Base-by-base conservation (phyloP, 2,797 vertebrate genomes). In the Neosalanx taihuensis region DNA sequence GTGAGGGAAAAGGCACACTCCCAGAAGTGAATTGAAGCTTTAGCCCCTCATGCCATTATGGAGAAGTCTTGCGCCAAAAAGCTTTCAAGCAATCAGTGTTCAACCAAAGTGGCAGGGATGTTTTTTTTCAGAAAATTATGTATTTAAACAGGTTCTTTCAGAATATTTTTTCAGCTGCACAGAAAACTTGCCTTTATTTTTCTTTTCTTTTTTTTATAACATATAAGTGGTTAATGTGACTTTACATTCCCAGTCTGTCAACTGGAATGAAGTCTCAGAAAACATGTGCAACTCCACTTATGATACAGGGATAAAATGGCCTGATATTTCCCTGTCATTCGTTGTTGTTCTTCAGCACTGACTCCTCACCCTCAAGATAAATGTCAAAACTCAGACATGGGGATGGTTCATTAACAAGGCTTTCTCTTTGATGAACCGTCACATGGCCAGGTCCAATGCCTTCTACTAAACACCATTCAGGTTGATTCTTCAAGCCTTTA, bases 231-330 rank as follows among this genome's bases (percentile, higher is more conserved):
- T 65, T 73, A 65, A 75, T 70, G 78, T 56, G 72, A 78, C 20
- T 35, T 35, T 64, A 33, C 33, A 65, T 74, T 76, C 69, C 56
- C 80, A 67, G 33, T 79, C 73, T 83, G 67, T 75, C 81, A 81
- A 58, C 18, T 79, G 58, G 46, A 63, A 72, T 64, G 74, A 80
- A 75, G 59, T 41, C 33, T 57, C 71, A 37, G 63, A 79, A 81
- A 49, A 70, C 53, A 70, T 51, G 46, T 33, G 67, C 15, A 26
- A 58, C 46, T 70, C 57, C n/a, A 3, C 51, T 77, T 69, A 79
- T 60, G 33, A 66, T 26, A 65, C 17, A 53, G 31, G 29, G 73
- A 69, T 75, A 73, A 18, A 67, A 51, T 70, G 71, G 23, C 12
- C 64, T 78, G 41, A 71, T 4, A 66, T 75, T 64, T 69, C 64